Evolutionary conservation across 2,797 vertebrate species (phyloP).

Genomic region (Galago senegalensis): DNA sequence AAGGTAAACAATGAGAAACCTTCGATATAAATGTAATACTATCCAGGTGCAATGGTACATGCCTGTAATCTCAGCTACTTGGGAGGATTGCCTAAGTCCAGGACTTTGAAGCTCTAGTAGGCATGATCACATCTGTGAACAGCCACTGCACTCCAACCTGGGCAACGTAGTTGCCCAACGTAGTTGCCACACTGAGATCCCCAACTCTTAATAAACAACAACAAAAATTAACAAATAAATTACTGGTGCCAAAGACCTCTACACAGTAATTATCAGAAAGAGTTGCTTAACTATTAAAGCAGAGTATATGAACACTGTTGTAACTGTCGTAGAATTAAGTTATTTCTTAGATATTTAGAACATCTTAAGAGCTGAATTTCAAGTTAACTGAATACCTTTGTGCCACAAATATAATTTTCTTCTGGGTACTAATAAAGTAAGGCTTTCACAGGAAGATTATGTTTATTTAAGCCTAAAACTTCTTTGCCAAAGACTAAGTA

Average conservation of each 20-base stretch:
- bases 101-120: background rate
- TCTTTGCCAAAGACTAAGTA: conserved; percentile 34
- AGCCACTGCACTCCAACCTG: background rate
- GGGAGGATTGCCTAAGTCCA: background rate
- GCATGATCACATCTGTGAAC: background rate
- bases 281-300: conserved; percentile 15
- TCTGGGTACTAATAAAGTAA: conserved; percentile 18
- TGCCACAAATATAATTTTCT: conserved; percentile 47
- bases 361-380: conserved; percentile 46
- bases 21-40: background rate
- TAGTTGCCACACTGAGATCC: no score
- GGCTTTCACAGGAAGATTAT: background rate
- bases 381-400: conserved; percentile 18
- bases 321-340: background rate
- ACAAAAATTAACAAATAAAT: background rate
- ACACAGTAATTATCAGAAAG: conserved; percentile 49
- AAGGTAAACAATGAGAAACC: conserved; percentile 49
- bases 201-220: background rate
- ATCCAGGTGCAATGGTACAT: background rate
- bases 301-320: conserved; percentile 32
- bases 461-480: conserved; percentile 53
- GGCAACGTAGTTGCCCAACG: no score
- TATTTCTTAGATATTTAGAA: conserved; percentile 16
- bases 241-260: background rate
- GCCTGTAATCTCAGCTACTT: background rate